These are phyloP conservation scores for Pangasius macronema DNA, from an alignment of 2,797 vertebrate genomes.

Conservation along the genomic window DNA sequence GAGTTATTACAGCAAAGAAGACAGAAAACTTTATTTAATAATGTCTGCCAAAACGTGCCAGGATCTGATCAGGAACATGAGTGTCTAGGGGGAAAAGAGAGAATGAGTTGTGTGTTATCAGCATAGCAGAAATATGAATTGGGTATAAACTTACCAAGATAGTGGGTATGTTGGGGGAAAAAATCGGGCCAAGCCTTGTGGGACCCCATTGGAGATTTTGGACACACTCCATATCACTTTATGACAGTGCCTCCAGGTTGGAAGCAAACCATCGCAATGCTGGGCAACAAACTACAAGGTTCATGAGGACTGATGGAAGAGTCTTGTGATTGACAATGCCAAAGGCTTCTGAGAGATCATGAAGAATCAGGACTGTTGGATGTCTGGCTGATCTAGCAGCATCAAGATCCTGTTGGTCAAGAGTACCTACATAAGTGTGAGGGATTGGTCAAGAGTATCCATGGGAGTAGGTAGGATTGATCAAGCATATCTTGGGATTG, in stretches of 20 bases:
- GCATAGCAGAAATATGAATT: background rate
- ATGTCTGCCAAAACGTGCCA: background rate
- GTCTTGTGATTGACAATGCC: background rate
- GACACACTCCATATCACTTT: background rate
- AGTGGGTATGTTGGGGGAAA: background rate
- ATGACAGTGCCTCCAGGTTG: background rate
- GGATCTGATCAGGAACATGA: background rate
- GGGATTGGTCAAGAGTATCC: background rate
- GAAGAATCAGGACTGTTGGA: background rate
- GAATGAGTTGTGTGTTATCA: background rate
- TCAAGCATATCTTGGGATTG: background rate
- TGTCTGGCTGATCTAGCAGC: background rate
- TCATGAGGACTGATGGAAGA: background rate
- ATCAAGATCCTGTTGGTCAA: background rate
- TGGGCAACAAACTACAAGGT: background rate
- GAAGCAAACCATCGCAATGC: background rate
- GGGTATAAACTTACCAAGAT: background rate
- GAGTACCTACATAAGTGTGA: background rate
- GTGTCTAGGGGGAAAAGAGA: background rate
- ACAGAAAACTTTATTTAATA: conserved; percentile 6
- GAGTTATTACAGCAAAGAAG: background rate
- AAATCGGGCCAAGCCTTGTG: background rate
- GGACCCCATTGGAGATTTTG: background rate
- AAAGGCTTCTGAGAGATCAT: background rate
- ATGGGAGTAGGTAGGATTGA: background rate